Conservation (phyloP, 2,888 invertebrate genomes). For the Hirtodrosophila duncani region DNA sequence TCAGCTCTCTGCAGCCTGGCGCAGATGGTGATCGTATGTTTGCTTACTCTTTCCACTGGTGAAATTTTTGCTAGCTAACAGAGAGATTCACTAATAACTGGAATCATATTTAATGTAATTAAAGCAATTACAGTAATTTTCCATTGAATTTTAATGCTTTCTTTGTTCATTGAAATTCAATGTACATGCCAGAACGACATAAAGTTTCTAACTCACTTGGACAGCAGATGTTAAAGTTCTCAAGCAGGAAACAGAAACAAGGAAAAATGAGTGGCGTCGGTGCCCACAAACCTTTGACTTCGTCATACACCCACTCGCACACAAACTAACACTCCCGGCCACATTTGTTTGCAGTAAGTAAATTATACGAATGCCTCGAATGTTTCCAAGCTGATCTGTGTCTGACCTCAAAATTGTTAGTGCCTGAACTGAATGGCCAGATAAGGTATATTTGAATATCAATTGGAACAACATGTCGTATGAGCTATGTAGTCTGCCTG, state of each 20-base stretch:
- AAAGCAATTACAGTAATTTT: too few relatives aligned
- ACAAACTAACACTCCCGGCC: too few relatives aligned
- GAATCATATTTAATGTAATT: too few relatives aligned
- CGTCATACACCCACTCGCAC: too few relatives aligned
- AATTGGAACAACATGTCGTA: conserved; percentile 21
- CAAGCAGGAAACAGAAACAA: too few relatives aligned
- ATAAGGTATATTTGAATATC: conserved; percentile 15
- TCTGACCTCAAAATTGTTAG: conserved; percentile 24
- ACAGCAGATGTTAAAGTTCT: background rate
- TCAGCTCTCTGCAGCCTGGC: background rate
- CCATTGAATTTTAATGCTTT: background rate
- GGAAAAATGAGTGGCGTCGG: too few relatives aligned
- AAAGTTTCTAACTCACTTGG: background rate
- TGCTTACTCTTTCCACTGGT: too few relatives aligned
- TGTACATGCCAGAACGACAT: background rate
- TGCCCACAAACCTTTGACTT: too few relatives aligned
- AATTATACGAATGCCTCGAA: conserved; percentile 23
- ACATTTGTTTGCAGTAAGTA: conserved; percentile 8
- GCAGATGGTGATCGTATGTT: conserved; percentile 15
- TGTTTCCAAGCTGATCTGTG: conserved; percentile 17
- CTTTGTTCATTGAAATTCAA: too few relatives aligned
- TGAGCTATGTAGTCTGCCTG: background rate
- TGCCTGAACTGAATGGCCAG: conserved; percentile 22
- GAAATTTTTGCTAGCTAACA: too few relatives aligned
- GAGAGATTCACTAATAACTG: too few relatives aligned